A percentile compares a stretch with the other conserved stretches of the same genome.
Conservation (phyloP, 2,888 invertebrate species). For the Rotaria sp. region DNA sequence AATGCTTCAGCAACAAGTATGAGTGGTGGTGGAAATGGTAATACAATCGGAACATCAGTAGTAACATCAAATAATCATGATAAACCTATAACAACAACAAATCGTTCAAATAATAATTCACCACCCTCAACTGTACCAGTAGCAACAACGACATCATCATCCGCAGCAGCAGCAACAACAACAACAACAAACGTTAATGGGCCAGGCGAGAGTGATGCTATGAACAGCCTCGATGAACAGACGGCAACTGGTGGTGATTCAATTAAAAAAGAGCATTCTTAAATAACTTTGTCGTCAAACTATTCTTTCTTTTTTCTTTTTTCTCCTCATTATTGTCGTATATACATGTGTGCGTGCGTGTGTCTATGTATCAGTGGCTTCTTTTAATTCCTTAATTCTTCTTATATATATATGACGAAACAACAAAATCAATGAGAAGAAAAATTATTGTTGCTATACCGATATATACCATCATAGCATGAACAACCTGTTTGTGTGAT, state of each 20-base stretch:
- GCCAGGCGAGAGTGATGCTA: not conserved
- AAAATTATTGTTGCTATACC: not conserved
- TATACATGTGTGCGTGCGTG: not conserved
- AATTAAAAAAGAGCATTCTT: not conserved
- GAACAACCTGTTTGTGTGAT: constrained; percentile 6
- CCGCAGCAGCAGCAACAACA: not conserved
- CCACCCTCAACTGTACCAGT: not conserved
- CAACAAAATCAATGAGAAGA: not conserved
- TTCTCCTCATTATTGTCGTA: constrained; percentile 7
- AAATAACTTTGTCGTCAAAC: not conserved
- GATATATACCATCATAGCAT: not conserved
- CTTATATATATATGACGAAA: not conserved
- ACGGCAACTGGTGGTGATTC: constrained; percentile 7
- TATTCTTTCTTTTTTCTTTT: not conserved
- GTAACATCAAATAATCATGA: not conserved
- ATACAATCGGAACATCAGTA: not conserved
- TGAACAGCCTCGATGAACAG: constrained; percentile 5
- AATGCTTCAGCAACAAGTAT: not conserved
- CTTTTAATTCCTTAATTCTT: constrained; percentile 17
- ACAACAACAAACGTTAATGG: not conserved
- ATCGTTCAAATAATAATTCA: constrained; percentile 29
- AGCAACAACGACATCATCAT: not conserved
- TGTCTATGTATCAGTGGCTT: constrained; percentile 2
- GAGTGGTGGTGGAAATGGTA: not conserved
- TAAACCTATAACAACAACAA: not conserved